These are phyloP conservation scores for Girardia tigrina DNA, from an alignment of 2,888 invertebrate species.

Conservation along the genomic window DNA sequence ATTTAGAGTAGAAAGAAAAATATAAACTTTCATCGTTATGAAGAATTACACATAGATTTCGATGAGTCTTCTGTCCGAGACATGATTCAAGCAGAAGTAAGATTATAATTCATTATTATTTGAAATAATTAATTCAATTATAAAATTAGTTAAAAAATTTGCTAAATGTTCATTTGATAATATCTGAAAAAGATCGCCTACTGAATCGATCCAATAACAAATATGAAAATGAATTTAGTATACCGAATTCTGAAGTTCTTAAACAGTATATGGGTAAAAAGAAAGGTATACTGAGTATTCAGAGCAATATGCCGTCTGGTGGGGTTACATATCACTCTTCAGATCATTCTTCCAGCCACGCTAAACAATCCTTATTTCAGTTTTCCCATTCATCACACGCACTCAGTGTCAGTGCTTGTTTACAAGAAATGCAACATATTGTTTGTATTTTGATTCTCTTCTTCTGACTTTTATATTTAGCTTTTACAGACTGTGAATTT, in stretches of 20 bases:
- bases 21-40: background rate
- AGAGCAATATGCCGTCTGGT: background rate
- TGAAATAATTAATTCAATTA: background rate
- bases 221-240: background rate
- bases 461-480: background rate
- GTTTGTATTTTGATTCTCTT: background rate
- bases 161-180: background rate
- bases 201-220: background rate
- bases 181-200: background rate
- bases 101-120: background rate
- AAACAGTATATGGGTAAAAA: constrained; percentile 2
- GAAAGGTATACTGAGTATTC: background rate
- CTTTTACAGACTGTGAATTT: background rate
- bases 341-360: background rate
- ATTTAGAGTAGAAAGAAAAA: background rate
- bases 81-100: background rate
- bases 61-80: background rate
- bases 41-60: background rate
- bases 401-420: background rate
- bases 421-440: background rate
- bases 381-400: constrained; percentile 14
- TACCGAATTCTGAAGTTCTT: background rate
- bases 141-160: background rate
- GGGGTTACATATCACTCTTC: background rate
- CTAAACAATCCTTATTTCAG: background rate